Base-by-base conservation (phyloP, 2,113 vertebrate species). In the Abramis brama region DNA sequence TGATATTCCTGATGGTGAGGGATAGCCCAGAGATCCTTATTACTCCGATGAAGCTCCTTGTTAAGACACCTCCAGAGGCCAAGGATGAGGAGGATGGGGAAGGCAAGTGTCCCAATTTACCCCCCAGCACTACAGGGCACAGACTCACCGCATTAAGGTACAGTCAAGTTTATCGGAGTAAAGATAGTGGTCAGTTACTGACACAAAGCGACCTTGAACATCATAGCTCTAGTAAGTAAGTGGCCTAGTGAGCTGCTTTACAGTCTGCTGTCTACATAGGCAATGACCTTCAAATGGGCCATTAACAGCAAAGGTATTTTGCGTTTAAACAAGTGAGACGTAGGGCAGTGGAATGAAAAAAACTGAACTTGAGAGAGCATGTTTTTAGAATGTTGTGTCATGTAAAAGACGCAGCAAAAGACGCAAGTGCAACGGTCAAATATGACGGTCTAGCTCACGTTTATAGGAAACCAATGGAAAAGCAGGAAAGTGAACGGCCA, bases 11-110 rank as follows among this genome's bases (percentile, higher is more conserved):
- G 25, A 50, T n/a, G 64, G 80, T 68, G 64, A 82, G 21, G 30
- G 80, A 82, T 64, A 87, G 57, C 66, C 59, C 82, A 75, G 21
- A 74, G 39, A 86, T 79, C 78, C 85, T 86, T 80, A 75, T 75
- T 81, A 81, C 45, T 70, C 15, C 39, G 33, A 88, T 86, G 25
- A 83, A 45, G 75, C 62, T 85, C 43, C 19, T 74, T 50, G 73
- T 60, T 78, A n/a, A 84, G 82, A 89, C 70, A 82, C 71, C 52
- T 85, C 52, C 25, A 82, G 39, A 45, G 60, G 70, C 77, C 73
- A 87, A 85, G 78, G 21, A 64, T 76, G 30, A 76, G 36, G 64
- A 57, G 39, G 62, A 36, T 17, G 25, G 64, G 77, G 13, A n/a
- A 71, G 77, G 27, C 45, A 47, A 78, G 52, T 25, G 52, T 78